Percentiles rank a stretch among this genome's conserved stretches.
These are phyloP conservation scores for Montipora sp. DNA, from an alignment of 64 coral and sea anemone species.

Conservation along the genomic window DNA sequence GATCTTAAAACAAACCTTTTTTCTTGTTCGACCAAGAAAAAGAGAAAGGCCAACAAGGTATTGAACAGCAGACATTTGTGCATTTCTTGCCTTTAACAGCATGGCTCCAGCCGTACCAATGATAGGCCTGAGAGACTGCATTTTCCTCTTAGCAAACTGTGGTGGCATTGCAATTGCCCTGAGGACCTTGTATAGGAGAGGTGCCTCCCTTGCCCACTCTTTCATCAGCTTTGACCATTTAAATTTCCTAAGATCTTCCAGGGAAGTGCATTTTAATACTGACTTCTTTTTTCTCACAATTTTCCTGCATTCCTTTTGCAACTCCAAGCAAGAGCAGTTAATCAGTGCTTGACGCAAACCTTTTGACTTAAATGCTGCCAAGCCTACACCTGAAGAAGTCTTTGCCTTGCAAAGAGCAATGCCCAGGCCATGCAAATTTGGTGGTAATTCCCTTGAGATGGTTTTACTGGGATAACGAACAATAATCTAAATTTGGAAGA, in stretches of 20 bases:
- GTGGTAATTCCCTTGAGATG: slow-evolving; percentile 15
- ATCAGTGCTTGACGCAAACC: neutral
- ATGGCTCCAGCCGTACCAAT: neutral
- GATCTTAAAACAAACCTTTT: slow-evolving; percentile 15
- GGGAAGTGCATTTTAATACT: neutral
- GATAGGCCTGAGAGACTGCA: slow-evolving; percentile 7
- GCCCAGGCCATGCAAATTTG: slow-evolving; percentile 14
- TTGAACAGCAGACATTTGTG: slow-evolving; percentile 7
- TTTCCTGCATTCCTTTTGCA: slow-evolving; percentile 5
- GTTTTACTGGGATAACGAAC: neutral
- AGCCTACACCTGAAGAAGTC: slow-evolving; percentile 3
- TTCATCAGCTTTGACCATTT: neutral
- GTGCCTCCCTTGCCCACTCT: slow-evolving; percentile 10
- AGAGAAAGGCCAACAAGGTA: slow-evolving; percentile 18
- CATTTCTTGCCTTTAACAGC: slow-evolving; percentile 16
- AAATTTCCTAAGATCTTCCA: slow-evolving; percentile 2
- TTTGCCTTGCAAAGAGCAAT: slow-evolving; percentile 10
- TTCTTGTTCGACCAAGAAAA: slow-evolving; percentile 22
- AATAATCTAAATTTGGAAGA: slow-evolving; percentile 9
- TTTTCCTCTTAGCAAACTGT: neutral
- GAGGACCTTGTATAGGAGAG: slow-evolving; percentile 8
- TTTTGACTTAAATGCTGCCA: neutral
- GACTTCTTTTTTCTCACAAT: neutral
- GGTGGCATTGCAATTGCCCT: slow-evolving; percentile 1
- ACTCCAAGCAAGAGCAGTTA: slow-evolving; percentile 18